Evolutionary conservation across 2,888 invertebrate genomes (phyloP), one percentile per base, ranked within the genome.

Genomic region (Leucophenga maculata): DNA sequence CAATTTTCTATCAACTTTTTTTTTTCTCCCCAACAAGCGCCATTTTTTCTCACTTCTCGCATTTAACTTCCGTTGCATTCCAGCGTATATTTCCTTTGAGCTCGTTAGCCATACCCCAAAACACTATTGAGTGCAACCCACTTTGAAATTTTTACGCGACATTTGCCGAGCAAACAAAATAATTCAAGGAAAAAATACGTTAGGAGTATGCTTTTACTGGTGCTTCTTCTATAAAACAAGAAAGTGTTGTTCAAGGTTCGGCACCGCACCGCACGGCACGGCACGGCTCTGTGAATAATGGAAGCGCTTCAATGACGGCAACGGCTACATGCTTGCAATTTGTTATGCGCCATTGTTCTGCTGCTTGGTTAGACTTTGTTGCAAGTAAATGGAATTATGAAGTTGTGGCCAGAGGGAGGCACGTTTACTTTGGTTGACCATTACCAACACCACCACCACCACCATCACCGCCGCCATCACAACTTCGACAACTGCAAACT

Each of bases 271-370:
- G n/a, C n/a, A n/a, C n/a, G n/a, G n/a, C 6, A 9, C 20, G 22
- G 13, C 20, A 16, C 13, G 20, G 13, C n/a, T 6, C 20, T 62
- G 60, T 64, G 78, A 79, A 74, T 75, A 79, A 78, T 78, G 72
- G 77, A 46, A 57, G 72, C 72, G 75, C 14, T 14, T 11, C 52
- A 20, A 54, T 39, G 26, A 31, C 39, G 44, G 16, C 62, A 1
- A 1, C 78, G 77, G 77, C 75, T 68, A 68, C 68, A 68, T 52
- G 55, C n/a, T 52, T 46, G 71, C 76, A 71, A 79, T 79, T 78
- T 76, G 70, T 79, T 74, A 76, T 73, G 54, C 54, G 48, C 62
- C 26, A 64, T 64, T 64, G 62, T 64, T 64, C 62, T 50, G 50
- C 16, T 8, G 18, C 50, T n/a, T n/a, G n/a, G 50, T 8, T 16